Evolutionary conservation across 2,113 vertebrate genomes (phyloP).

Genomic region (Sisor rabdophorus): DNA sequence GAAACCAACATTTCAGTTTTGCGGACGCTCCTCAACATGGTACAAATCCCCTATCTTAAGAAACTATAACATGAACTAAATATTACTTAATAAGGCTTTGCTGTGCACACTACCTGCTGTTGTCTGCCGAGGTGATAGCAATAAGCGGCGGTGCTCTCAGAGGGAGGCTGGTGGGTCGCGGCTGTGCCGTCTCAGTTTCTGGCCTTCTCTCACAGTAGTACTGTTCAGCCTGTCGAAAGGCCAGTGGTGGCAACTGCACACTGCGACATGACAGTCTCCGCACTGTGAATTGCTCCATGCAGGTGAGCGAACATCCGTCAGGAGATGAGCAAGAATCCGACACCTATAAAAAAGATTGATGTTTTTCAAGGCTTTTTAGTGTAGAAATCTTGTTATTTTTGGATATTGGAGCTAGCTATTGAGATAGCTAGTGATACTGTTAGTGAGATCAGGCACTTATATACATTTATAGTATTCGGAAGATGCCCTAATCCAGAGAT

Average conservation of each 20-base stretch:
- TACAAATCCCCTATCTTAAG: background rate
- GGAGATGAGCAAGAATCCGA: slow-evolving; percentile 77
- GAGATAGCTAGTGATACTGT: too few species aligned
- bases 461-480: too few species aligned
- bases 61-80: background rate
- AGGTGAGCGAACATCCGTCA: slow-evolving; percentile 69
- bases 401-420: too few species aligned
- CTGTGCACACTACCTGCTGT: slow-evolving; percentile 72
- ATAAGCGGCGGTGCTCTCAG: slow-evolving; percentile 86
- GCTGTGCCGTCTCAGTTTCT: slow-evolving; percentile 69
- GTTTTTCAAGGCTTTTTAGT: background rate
- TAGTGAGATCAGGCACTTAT: too few species aligned
- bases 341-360: slow-evolving; percentile 62
- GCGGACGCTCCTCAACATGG: background rate
- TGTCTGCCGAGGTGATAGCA: slow-evolving; percentile 88
- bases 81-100: background rate
- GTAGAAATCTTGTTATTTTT: background rate
- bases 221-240: slow-evolving; percentile 89
- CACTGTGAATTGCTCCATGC: slow-evolving; percentile 82
- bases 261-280: slow-evolving; percentile 83
- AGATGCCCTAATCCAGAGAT: too few species aligned
- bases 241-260: slow-evolving; percentile 86
- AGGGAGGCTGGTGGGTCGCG: slow-evolving; percentile 82
- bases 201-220: slow-evolving; percentile 78
- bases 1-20: too few species aligned